A percentile compares a stretch with the other conserved stretches of the same genome.
These are phyloP conservation scores for Bruchidius siliquastri DNA, from an alignment of 2,888 invertebrate species.

Conservation along the genomic window DNA sequence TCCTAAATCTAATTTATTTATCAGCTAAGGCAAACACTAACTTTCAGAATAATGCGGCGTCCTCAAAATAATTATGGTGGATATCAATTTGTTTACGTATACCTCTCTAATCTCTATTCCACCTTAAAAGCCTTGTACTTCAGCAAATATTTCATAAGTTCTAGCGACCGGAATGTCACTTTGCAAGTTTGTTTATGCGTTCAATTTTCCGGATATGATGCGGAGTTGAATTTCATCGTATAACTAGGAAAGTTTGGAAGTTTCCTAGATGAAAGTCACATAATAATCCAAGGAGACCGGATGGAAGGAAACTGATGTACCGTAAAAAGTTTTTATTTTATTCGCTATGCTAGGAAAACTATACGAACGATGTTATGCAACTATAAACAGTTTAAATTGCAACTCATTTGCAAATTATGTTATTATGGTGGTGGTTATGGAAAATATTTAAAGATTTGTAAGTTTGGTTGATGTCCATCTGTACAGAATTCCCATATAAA, in stretches of 20 bases:
- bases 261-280: background rate
- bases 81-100: too few species aligned
- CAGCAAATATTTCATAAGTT: background rate
- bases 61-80: too few species aligned
- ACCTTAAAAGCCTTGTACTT: background rate
- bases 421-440: too few species aligned
- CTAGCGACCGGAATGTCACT: background rate
- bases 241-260: background rate
- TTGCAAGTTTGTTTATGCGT: background rate
- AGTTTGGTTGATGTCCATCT: too few species aligned
- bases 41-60: too few species aligned
- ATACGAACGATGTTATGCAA: background rate
- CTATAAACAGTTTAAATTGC: background rate
- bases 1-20: too few species aligned
- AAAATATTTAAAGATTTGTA: too few species aligned
- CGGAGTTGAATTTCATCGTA: background rate
- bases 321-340: background rate
- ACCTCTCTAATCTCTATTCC: background rate
- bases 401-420: background rate
- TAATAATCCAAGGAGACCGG: background rate
- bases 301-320: background rate
- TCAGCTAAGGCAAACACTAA: too few species aligned
- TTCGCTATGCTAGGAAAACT: background rate
- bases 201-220: background rate
- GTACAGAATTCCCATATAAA: too few species aligned